Base-by-base conservation (phyloP, 2,113 vertebrate species). In the Poeciliopsis turrubarensis region DNA sequence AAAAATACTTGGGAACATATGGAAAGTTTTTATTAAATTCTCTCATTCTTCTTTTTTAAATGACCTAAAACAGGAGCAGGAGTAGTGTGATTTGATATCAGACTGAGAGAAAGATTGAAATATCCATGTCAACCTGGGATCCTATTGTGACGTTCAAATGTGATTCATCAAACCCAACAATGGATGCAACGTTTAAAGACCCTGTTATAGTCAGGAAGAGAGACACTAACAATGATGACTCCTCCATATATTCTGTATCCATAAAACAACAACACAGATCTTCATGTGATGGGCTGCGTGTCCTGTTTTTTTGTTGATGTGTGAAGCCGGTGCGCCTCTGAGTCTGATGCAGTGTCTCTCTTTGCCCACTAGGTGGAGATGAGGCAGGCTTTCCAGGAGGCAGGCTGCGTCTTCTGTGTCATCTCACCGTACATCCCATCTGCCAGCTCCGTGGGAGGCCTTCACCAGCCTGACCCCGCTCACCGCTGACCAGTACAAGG, bases 371-470 rank as follows among this genome's bases (percentile, higher is more conserved):
- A 96, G 95, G 91, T 94, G 91, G 94, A 91, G 86, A 91, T 96
- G 92, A 94, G 95, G 79, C 91, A 89, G 51, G 93, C 95, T 17
- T 95, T 95, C 85, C 95, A 96, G 86, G 93, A 95, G 87, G 93
- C 93, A 0, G 95, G 94, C 68, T 96, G 92, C 84, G 95, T 96
- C 60, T 95, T 96, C 87, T 95, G 95, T 81, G 72, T 92, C 51
- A 89, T 96, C 72, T 65, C 89, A 9, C 94, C 95, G 0, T 93
- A 92, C 70, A 77, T 87, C 69, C 95, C 95, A 51, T 89, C 86
- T 77, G 79, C 66, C 70, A 25, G 63, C 72, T 10, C 74, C 0
- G 72, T 13, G 3, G 22, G 69, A 0, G 30, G 73, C 47, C 77
- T 73, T 5, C 62, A 14, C 73, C 85, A 57, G 88, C 68, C 54